These are phyloP conservation scores for Uloborus diversus DNA, from an alignment of 1,140 invertebrate genomes.

Conservation along the genomic window DNA sequence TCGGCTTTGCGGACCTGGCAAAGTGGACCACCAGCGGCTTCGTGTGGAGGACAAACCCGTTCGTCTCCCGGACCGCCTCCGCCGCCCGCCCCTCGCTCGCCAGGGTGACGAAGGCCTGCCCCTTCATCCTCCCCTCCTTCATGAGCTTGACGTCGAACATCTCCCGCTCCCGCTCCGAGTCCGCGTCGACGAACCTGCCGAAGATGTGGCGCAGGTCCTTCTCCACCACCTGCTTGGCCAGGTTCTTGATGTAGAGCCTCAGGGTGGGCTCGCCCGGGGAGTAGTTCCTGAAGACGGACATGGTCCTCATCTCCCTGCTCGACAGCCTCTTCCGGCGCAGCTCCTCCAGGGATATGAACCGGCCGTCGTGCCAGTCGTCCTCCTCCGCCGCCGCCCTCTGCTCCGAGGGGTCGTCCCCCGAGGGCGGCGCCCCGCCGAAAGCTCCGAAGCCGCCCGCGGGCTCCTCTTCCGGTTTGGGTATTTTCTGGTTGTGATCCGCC, in stretches of 20 bases:
- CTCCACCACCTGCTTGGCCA: slow-evolving; percentile 80
- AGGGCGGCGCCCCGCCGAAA: slow-evolving; percentile 52
- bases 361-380: slow-evolving; percentile 58
- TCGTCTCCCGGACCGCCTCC: slow-evolving; percentile 82
- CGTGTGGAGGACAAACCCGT: slow-evolving; percentile 86
- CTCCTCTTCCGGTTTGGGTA: background rate
- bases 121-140: slow-evolving; percentile 96
- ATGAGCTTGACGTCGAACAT: slow-evolving; percentile 87
- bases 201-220: slow-evolving; percentile 84
- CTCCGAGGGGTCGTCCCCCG: slow-evolving; percentile 63
- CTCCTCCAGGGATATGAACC: slow-evolving; percentile 74
- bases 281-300: slow-evolving; percentile 88
- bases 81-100: slow-evolving; percentile 76
- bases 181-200: slow-evolving; percentile 73
- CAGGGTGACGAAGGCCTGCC: slow-evolving; percentile 91
- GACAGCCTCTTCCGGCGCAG: slow-evolving; percentile 70
- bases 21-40: slow-evolving; percentile 92
- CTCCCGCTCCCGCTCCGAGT: slow-evolving; percentile 67
- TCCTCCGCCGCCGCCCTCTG: slow-evolving; percentile 58
- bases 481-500: too few relatives aligned
- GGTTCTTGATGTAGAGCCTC: slow-evolving; percentile 92
- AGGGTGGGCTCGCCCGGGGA: slow-evolving; percentile 79
- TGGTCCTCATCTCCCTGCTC: slow-evolving; percentile 75
- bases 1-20: slow-evolving; percentile 73
- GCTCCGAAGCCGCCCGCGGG: slow-evolving; percentile 31